A percentile compares a stretch with the other conserved stretches of the same genome.
phyloP scores from a whole-genome alignment of 2,888 invertebrate species.

The Eubasilissa splendida region DNA sequence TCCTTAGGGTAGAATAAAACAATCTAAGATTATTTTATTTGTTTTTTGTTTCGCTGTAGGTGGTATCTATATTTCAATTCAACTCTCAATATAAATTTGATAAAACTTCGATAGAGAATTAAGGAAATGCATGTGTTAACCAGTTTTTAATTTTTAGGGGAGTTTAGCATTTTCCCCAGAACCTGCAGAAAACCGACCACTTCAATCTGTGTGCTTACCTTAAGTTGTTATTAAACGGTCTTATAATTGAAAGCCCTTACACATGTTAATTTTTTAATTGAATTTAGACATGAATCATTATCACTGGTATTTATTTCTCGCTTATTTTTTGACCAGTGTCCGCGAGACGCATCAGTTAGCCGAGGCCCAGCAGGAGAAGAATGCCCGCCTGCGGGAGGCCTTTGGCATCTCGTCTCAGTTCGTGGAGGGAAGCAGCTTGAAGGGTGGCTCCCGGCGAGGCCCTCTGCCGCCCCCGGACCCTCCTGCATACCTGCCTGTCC shows the following conservation, averaged over 20 bases:
- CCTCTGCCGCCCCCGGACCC: conserved; percentile 68
- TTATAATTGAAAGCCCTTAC: neutral
- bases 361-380: conserved; percentile 96
- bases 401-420: conserved; percentile 96
- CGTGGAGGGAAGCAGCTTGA: conserved; percentile 94
- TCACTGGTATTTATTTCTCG: no score
- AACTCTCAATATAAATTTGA: no score
- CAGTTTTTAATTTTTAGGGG: no score
- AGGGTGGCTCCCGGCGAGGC: conserved; percentile 76
- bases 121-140: no score
- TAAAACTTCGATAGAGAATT: no score
- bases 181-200: no score
- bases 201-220: neutral
- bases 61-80: no score
- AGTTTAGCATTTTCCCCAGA: neutral
- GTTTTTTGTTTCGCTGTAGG: no score
- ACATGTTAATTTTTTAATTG: no score
- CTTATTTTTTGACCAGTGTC: conserved; percentile 75
- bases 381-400: conserved; percentile 92
- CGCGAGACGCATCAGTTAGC: conserved; percentile 97
- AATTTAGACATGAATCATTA: no score
- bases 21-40: no score
- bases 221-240: conserved; percentile 30
- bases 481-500: conserved; percentile 80
- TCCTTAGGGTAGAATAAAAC: no score